Percentiles rank a stretch among this genome's conserved stretches.
Conservation (phyloP, 2,113 vertebrate genomes). For the Octodon degus region DNA sequence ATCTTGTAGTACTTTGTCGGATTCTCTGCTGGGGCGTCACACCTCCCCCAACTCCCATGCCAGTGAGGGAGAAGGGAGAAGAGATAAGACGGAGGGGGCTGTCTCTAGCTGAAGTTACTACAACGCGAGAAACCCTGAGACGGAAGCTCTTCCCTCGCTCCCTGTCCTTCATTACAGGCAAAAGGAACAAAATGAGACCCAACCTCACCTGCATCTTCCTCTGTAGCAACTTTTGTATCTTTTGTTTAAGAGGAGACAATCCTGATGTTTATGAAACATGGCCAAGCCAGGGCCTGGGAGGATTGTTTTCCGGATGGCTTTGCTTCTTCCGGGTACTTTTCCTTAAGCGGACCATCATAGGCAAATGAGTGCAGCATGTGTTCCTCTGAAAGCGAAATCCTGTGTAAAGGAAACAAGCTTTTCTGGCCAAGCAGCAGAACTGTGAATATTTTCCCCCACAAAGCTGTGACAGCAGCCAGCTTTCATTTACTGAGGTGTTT, state of each 20-base stretch:
- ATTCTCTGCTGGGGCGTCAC: neutral
- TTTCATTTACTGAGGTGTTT: neutral
- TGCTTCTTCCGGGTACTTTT: constrained; percentile 65
- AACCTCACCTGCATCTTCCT: neutral
- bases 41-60: rapidly evolving
- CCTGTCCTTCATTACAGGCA: neutral
- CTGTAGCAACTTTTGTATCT: neutral
- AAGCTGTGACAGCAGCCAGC: constrained; percentile 52
- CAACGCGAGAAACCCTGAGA: neutral
- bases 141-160: neutral
- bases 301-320: constrained; percentile 80
- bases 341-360: constrained; percentile 71
- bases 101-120: neutral
- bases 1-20: neutral
- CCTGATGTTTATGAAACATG: constrained; percentile 73
- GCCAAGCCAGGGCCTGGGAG: constrained; percentile 65
- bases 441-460: constrained; percentile 61
- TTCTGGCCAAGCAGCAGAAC: constrained; percentile 40
- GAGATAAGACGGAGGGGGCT: too few relatives aligned
- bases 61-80: neutral
- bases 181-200: neutral
- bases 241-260: constrained; percentile 28
- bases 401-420: constrained; percentile 74
- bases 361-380: constrained; percentile 72
- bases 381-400: constrained; percentile 77